Evolutionary conservation across 1,140 invertebrate species (phyloP).

Genomic region (Musca domestica): DNA sequence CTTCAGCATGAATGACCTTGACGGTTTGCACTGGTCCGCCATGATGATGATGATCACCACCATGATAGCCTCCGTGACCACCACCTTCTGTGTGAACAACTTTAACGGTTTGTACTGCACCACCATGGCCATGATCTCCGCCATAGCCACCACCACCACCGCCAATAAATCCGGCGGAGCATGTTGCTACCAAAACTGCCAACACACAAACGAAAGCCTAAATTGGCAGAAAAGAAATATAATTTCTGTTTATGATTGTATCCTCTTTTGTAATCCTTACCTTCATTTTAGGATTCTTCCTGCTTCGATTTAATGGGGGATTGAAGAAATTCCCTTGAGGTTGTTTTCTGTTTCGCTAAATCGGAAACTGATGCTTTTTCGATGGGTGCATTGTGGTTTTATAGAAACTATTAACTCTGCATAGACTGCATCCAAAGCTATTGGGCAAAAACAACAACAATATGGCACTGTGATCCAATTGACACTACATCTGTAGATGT

Average conservation of each 20-base stretch:
- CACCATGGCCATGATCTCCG: constrained; percentile 27
- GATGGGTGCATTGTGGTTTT: not conserved
- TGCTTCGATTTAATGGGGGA: not conserved
- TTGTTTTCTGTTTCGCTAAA: not conserved
- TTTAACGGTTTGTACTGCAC: no score
- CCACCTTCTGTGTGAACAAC: no score
- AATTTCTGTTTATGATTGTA: not conserved
- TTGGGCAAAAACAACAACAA: not conserved
- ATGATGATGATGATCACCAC: no score
- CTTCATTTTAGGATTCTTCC: constrained; percentile 18
- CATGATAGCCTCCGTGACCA: not conserved
- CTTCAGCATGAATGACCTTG: constrained; percentile 9
- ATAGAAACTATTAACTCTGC: not conserved
- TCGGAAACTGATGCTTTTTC: constrained; percentile 6
- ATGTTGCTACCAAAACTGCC: constrained; percentile 40
- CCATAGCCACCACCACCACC: constrained; percentile 23
- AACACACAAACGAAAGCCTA: constrained; percentile 50
- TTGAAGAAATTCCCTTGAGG: not conserved
- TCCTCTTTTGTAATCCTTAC: not conserved
- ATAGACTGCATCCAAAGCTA: no score
- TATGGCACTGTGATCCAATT: not conserved
- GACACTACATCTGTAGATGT: no score
- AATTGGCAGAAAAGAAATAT: not conserved
- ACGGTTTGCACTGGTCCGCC: not conserved
- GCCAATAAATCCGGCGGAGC: constrained; percentile 42